Base-by-base conservation (phyloP, 2,797 vertebrate species). In the Delichon dasypus region DNA sequence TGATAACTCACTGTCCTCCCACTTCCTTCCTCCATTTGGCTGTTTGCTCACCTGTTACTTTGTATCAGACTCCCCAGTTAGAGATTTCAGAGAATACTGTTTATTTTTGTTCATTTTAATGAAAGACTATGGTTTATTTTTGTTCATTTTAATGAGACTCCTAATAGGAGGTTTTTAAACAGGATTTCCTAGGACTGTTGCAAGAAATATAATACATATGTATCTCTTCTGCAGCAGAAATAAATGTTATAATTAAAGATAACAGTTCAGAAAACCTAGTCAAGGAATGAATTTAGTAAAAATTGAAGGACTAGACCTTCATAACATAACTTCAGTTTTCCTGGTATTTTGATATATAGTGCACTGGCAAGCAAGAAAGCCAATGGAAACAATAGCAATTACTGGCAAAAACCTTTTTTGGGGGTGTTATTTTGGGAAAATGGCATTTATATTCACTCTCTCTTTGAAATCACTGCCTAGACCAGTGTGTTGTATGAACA, bases 11-110 rank as follows among this genome's bases (percentile, higher is more conserved):
- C 34, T 83, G 57, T 92, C 91, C 76, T 95, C 79, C 70, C 47
- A 73, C 66, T 88, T 95, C 79, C 65, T 92, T 89, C 85, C 66
- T 78, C 48, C 47, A 2, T 70, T 88, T 53, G 66, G 26, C 36
- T 84, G 19, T 91, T 93, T 95, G 23, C 58, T 95, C 81, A 94
- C 82, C 85, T 94, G 73, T 92, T 84, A 29, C 91, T 89, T 38
- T 17, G 27, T 84, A 36, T 78, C 5, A 29, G 38, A 51, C 54
- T 92, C 60, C 36, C 13, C 25, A 4, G 58, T 87, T 74, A 47
- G 58, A 84, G 10, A 17, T 51, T 44, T 80, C 19, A 27, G n/a
- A 62, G 4, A 15, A 27, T 42, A 5, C 2, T 1, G 19, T n/a
- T 64, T 90, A 64, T 90, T 93, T 95, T 81, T 76, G 9, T 55